Base-by-base conservation (phyloP, 2,888 invertebrate genomes). In the Nemurella pictetii region DNA sequence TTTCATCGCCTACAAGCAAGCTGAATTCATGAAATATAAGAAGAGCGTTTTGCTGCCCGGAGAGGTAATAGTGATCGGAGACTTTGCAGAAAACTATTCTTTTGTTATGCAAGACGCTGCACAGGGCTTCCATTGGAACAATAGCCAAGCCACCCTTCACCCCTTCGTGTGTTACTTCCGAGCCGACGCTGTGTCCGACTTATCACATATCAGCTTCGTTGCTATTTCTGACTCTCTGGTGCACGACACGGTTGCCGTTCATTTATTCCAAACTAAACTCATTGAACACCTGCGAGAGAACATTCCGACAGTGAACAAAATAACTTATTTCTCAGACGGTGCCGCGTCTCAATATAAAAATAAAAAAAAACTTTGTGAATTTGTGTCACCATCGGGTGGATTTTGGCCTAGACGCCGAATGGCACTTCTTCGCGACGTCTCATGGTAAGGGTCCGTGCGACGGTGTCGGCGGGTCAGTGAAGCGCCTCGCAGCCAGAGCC, bases 391-490 rank as follows among this genome's bases (percentile, higher is more conserved):
- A 83, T 29, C 20, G 29, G 5, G 29, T 77, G 25, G 86, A 86
- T 80, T 85, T 85, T 80, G 29, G 74, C 12, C 30, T 85, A 29
- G 27, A 78, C 25, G 87, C 86, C 0, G 85, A 87, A 72, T 87
- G 86, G 86, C 86, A 87, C 36, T 87, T 87, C 80, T 87, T 84
- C 83, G 86, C 80, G 2, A 87, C 85, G 15, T 80, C 86, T 26
- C 86, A 87, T 83, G 86, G 86, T 1, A 87, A 87, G 80, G 85
- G 85, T 30, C 72, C 86, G 4, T 86, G 87, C 81, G 86, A 87
- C 84, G 87, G 84, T 77, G 74, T 87, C 25, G 87, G 87, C 35
- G 87, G 87, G 27, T 85, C 87, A 9, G 72, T 87, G 5, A 87
- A n/a, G n/a, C n/a, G n/a, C n/a, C n/a, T n/a, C n/a, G n/a, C n/a